Evolutionary conservation across 2,888 invertebrate species (phyloP), one percentile per base, ranked within the genome.

Genomic region (Standfussiana lucernea): DNA sequence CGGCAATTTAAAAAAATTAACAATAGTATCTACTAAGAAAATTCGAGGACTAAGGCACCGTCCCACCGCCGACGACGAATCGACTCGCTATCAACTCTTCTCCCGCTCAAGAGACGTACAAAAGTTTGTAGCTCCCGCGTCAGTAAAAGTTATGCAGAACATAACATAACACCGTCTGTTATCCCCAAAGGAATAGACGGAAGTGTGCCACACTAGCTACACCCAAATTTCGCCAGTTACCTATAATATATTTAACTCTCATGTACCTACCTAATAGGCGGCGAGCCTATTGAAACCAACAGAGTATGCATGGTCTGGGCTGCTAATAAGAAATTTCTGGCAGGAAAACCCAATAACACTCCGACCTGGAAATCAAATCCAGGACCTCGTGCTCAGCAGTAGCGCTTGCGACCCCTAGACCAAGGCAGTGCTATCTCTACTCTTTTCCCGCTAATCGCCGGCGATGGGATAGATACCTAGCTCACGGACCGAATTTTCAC

Each of bases 401-500:
- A 8, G 32, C 4, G 4, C 21, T 21, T 61, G 61, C 40, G n/a
- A 40, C n/a, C 37, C 15, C 11, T 37, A 40, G 15, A 40, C 7
- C n/a, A n/a, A 64, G n/a, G n/a, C 10, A 40, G 37, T 59, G 59
- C 32, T 18, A 59, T 3, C 35, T 40, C n/a, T 11, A n/a, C 13
- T 28, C 8, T 40, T 18, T 40, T 40, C 8, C 4, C 40, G 15
- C 8, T n/a, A 28, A 64, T 28, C 8, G 10, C 40, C 2, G 15
- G 24, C 40, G 4, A 11, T 40, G 5, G 15, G n/a, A 8, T n/a
- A n/a, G 40, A 4, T n/a, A n/a, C 28, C n/a, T n/a, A 15, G n/a
- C n/a, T n/a, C n/a, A n/a, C n/a, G 61, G 86, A 85, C 83, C 80
- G 53, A 89, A 91, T 92, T 92, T 92, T 89, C 91, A 88, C 90